These are phyloP conservation scores for Hassar affinis DNA, from an alignment of 2,113 vertebrate species.

Conservation along the genomic window DNA sequence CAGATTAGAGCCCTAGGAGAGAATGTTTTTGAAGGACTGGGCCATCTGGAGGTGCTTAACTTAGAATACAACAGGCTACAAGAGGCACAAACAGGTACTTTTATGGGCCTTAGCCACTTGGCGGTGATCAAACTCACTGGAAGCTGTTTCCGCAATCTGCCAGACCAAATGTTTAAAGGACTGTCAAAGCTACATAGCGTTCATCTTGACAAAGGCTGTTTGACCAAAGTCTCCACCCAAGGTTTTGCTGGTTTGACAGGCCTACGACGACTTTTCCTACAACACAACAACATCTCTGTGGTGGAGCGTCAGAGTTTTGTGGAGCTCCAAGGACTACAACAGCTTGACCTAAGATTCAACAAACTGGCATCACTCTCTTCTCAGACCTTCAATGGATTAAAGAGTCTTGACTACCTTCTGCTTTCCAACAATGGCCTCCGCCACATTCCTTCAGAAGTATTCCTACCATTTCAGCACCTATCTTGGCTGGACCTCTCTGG, in stretches of 20 bases:
- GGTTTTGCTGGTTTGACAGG: conserved; percentile 81
- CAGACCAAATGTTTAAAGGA: conserved; percentile 82
- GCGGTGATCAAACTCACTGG: conserved; percentile 90
- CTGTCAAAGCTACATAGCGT: conserved; percentile 88
- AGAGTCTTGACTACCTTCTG: conserved; percentile 87
- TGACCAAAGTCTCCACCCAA: conserved; percentile 73
- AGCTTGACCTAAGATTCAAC: conserved; percentile 88
- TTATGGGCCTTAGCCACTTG: conserved; percentile 80
- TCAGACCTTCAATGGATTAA: conserved; percentile 78
- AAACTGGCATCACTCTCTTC: conserved; percentile 74
- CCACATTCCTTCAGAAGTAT: conserved; percentile 67
- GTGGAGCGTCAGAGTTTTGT: conserved; percentile 83
- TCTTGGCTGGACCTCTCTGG: conserved; percentile 83
- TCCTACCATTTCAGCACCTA: conserved; percentile 69
- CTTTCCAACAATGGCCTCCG: conserved; percentile 82
- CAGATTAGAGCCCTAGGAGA: conserved; percentile 76
- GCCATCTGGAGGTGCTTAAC: conserved; percentile 85
- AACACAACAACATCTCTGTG: conserved; percentile 75
- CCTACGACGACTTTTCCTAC: conserved; percentile 87
- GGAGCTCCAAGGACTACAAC: conserved; percentile 79
- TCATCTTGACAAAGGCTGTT: conserved; percentile 87
- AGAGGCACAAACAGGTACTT: conserved; percentile 77
- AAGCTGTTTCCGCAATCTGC: conserved; percentile 82
- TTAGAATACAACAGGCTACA: conserved; percentile 89
- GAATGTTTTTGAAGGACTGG: conserved; percentile 84